Evolutionary conservation across 1,140 invertebrate genomes (phyloP).

Genomic region (Magallana ariakensis): DNA sequence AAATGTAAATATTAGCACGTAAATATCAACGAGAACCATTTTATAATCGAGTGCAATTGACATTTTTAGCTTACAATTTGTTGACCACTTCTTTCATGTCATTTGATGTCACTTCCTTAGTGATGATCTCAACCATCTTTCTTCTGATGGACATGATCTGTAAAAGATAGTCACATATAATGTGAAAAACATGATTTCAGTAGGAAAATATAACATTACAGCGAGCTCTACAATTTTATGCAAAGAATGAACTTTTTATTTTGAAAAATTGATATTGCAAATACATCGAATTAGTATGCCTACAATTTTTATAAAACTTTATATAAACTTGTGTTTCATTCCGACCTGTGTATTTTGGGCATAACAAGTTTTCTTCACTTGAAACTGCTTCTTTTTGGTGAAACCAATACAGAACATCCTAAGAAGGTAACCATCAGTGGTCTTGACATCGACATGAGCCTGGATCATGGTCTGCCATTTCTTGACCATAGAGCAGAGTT

Average conservation of each 20-base stretch:
- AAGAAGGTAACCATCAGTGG: conserved; percentile 97
- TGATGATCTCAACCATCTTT: conserved; percentile 97
- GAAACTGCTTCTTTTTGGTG: conserved; percentile 94
- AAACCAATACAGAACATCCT: conserved; percentile 99
- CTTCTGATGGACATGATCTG: conserved; percentile 93
- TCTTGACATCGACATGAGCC: conserved; percentile 98
- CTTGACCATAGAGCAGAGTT: conserved; percentile 98
- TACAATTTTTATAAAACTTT: too few species aligned
- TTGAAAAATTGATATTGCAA: too few species aligned
- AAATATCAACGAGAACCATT: background rate
- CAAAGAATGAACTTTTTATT: too few species aligned
- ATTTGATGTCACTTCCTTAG: conserved; percentile 90
- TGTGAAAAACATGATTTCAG: too few species aligned
- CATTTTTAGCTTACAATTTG: conserved; percentile 84
- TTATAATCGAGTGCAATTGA: background rate
- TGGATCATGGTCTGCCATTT: conserved; percentile 99
- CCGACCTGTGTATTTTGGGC: conserved; percentile 97
- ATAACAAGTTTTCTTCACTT: conserved; percentile 98
- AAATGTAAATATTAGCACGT: background rate
- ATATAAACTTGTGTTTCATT: background rate
- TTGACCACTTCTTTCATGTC: conserved; percentile 97
- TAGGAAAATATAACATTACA: too few species aligned
- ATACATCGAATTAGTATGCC: too few species aligned
- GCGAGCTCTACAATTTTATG: too few species aligned
- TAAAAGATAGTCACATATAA: background rate